Evolutionary conservation across 2,888 invertebrate genomes (phyloP), one percentile per base, ranked within the genome.

Genomic region (Acleris laterana): DNA sequence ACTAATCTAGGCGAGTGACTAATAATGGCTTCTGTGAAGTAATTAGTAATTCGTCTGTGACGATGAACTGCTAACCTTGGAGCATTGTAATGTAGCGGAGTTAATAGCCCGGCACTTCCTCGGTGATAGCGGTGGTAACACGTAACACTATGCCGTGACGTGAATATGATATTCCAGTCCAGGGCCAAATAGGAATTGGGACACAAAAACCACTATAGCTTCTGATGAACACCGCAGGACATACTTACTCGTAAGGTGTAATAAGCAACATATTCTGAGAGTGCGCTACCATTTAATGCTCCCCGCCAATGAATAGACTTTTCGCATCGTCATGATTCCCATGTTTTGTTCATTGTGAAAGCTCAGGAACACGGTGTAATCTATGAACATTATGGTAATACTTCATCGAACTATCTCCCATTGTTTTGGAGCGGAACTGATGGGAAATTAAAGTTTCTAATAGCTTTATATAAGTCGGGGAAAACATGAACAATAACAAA

Each of bases 401-500:
- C 72, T 75, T 72, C 73, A 73, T 73, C 46, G 66, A 51, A 69
- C 69, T 69, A 72, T 75, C 68, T 70, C 77, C 68, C 52, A 78
- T 83, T 82, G 82, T 83, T 77, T 70, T 72, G 64, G 68, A 72
- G 71, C 70, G 68, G 71, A 78, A 74, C 75, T 73, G 71, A 74
- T 78, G 78, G 72, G 81, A 81, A 85, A 80, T 74, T 77, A 73
- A 66, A 73, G 72, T 85, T 86, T 84, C 84, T 82, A 83, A 32
- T 77, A 76, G 74, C 73, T 75, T 79, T 73, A 77, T 78, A 82
- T 70, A 76, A 72, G 76, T 74, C 79, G 78, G 80, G 81, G 79
- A 79, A 82, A 78, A 71, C 69, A 68, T 65, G 70, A 70, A 44
- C 19, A 50, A 57, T 57, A 46, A 20, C 22, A 16, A 46, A 22